A percentile compares a stretch with the other conserved stretches of the same genome.
These are phyloP conservation scores for Sebastes taczanowskii DNA, from an alignment of 2,797 vertebrate genomes.

Conservation along the genomic window DNA sequence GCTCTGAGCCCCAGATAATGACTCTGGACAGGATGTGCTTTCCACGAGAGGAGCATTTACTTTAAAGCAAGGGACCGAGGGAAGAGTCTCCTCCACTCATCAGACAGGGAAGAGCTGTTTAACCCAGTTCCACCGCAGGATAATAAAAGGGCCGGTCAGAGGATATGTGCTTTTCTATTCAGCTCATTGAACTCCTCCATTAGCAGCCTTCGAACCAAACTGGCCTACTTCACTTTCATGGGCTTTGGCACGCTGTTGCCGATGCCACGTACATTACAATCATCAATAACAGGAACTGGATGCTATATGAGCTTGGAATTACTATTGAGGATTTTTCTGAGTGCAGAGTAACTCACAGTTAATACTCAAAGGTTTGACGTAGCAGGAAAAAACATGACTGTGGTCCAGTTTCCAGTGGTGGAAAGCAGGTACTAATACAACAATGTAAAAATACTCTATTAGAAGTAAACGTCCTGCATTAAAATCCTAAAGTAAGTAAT, in stretches of 20 bases:
- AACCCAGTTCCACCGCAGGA: slow-evolving; percentile 38
- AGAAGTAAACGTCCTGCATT: not conserved
- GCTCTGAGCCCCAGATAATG: slow-evolving; percentile 67
- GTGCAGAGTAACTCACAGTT: not conserved
- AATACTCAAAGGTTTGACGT: not conserved
- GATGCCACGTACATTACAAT: not conserved
- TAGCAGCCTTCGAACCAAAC: slow-evolving; percentile 43
- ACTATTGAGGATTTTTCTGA: not conserved
- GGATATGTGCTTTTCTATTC: slow-evolving; percentile 44
- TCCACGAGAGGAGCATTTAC: slow-evolving; percentile 52
- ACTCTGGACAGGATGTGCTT: slow-evolving; percentile 65
- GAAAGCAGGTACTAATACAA: not conserved
- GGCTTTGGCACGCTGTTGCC: slow-evolving; percentile 3
- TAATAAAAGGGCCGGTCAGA: slow-evolving; percentile 29
- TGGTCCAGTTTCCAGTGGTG: not conserved
- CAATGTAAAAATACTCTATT: not conserved
- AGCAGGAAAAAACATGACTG: not conserved
- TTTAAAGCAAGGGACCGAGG: slow-evolving; percentile 29
- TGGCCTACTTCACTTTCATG: slow-evolving; percentile 28
- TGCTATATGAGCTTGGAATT: not conserved
- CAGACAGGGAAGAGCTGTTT: slow-evolving; percentile 28
- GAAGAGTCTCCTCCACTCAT: slow-evolving; percentile 27
- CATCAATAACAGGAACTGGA: slow-evolving; percentile 13
- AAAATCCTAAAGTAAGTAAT: not conserved
- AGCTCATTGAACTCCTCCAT: slow-evolving; percentile 60